phyloP scores from a whole-genome alignment of 1,140 invertebrate genomes.

The Agraylea sexmaculata region DNA sequence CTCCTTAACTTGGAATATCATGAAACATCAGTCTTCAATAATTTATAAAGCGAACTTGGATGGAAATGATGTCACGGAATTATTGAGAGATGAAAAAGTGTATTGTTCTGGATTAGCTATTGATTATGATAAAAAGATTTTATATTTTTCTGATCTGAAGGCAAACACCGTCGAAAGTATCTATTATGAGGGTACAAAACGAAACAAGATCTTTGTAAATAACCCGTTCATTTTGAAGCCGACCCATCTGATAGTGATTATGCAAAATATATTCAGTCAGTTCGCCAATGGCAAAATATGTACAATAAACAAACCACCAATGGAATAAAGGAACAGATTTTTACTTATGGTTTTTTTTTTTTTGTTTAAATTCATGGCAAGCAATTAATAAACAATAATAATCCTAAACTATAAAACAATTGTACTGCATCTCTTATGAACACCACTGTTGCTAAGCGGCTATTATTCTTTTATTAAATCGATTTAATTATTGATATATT shows the following conservation, averaged over 20 bases:
- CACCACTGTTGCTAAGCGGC: too few relatives aligned
- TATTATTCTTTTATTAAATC: too few relatives aligned
- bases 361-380: too few relatives aligned
- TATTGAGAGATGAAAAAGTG: conserved; percentile 29
- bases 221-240: conserved; percentile 34
- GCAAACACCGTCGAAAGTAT: conserved; percentile 47
- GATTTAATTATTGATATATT: too few relatives aligned
- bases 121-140: conserved; percentile 48
- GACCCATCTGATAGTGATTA: conserved; percentile 42
- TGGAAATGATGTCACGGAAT: conserved; percentile 38
- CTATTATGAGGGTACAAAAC: conserved; percentile 49
- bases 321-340: too few relatives aligned
- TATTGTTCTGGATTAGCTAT: conserved; percentile 53
- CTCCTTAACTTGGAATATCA: conserved; percentile 26
- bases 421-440: too few relatives aligned
- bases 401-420: conserved; percentile 5
- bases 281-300: conserved; percentile 35
- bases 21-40: conserved; percentile 29
- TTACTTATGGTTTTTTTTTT: too few relatives aligned
- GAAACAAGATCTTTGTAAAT: conserved; percentile 36
- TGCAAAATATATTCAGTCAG: conserved; percentile 47
- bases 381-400: too few relatives aligned
- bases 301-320: conserved; percentile 40
- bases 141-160: conserved; percentile 60
- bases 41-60: conserved; percentile 53